Percentiles rank a stretch among this genome's conserved stretches.
Evolutionary conservation across 64 coral and sea anemone genomes (phyloP).

Genomic region (Montipora capricornis): DNA sequence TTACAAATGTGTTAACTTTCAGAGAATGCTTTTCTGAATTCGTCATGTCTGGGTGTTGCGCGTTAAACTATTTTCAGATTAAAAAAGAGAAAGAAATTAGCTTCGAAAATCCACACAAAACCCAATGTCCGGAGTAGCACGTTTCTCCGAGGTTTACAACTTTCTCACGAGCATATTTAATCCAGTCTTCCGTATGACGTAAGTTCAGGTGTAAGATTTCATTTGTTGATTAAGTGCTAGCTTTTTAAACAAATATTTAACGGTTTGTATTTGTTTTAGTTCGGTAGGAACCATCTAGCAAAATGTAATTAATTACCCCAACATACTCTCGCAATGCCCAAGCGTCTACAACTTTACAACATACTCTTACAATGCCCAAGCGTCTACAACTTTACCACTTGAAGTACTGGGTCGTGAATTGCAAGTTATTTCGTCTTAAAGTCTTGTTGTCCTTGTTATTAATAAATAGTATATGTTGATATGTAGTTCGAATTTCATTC

Average conservation of each 20-base stretch:
- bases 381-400: too few species aligned
- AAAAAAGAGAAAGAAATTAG: not conserved
- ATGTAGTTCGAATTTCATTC: too few species aligned
- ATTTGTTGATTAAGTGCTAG: not conserved
- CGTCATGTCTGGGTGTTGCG: not conserved
- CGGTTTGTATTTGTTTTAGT: constrained; percentile 1
- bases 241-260: not conserved
- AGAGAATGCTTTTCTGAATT: not conserved
- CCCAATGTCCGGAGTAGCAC: not conserved
- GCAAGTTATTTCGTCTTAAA: too few species aligned
- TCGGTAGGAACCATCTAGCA: not conserved
- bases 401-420: too few species aligned
- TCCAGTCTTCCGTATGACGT: not conserved
- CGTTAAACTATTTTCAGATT: not conserved
- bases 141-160: not conserved
- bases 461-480: too few species aligned
- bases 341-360: too few species aligned
- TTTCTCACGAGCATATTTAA: not conserved
- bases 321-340: too few species aligned
- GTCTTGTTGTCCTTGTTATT: too few species aligned
- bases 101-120: not conserved
- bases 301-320: not conserved
- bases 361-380: too few species aligned
- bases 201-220: not conserved
- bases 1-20: not conserved